phyloP scores from a whole-genome alignment of 2,113 vertebrate genomes.

The Brachyistius frenatus region DNA sequence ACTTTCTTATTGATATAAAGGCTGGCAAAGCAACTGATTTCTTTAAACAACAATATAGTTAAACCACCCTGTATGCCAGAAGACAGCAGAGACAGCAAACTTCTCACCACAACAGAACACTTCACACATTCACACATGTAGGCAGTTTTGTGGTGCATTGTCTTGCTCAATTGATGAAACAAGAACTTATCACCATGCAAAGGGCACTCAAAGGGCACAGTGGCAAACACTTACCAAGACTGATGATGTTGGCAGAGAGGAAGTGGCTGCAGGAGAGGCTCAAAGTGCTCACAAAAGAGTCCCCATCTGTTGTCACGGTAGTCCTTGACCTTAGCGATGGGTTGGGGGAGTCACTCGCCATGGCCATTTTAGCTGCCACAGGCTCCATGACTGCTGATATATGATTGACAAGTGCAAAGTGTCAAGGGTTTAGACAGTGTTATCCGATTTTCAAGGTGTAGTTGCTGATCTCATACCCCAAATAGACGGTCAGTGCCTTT shows the following conservation, averaged over 20 bases:
- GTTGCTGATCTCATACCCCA: not conserved
- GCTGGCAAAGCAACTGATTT: too few relatives aligned
- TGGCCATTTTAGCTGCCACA: constrained; percentile 52
- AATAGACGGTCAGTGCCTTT: not conserved
- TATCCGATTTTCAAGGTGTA: not conserved
- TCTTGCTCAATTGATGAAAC: not conserved
- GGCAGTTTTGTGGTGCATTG: not conserved
- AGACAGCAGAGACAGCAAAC: not conserved
- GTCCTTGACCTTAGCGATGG: constrained; percentile 71
- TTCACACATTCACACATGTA: not conserved
- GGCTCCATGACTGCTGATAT: constrained; percentile 50
- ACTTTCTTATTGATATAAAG: too few relatives aligned
- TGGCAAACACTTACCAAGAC: constrained; percentile 76
- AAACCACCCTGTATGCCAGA: not conserved
- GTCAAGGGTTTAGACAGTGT: not conserved
- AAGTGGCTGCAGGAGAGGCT: constrained; percentile 77
- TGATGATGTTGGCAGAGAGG: constrained; percentile 77
- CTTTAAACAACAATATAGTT: not conserved
- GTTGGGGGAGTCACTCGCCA: constrained; percentile 73
- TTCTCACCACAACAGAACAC: not conserved
- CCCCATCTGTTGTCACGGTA: constrained; percentile 61
- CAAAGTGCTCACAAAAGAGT: constrained; percentile 66
- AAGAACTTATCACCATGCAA: not conserved
- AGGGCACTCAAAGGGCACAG: not conserved
- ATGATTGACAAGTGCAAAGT: not conserved